Evolutionary conservation across 2,113 vertebrate genomes (phyloP), one percentile per base, ranked within the genome.

Genomic region (Corythaeola cristata): DNA sequence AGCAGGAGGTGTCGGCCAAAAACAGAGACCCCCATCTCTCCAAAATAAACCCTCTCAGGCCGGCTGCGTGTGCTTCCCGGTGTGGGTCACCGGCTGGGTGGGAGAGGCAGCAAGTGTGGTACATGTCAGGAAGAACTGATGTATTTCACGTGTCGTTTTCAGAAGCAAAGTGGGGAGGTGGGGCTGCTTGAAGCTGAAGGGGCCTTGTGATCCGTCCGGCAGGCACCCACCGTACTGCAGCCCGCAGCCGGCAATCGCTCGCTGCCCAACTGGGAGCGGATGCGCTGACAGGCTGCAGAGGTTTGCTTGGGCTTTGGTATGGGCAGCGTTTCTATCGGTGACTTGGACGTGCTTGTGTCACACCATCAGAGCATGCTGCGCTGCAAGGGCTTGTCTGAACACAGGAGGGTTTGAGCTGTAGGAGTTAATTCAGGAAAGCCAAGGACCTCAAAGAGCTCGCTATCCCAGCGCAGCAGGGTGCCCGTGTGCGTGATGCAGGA

Each of bases 31-130:
- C 33, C 33, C 41, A 0, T 24, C 47, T 24, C n/a, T 47, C 24
- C 53, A 4, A 24, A 53, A 16, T 9, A 32, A n/a, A 2, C 16
- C 58, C 11, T 13, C 15, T 72, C 32, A 4, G 49, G 15, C 28
- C 16, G 8, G 45, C 59, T 27, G 45, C 33, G 32, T 0, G 32
- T 0, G n/a, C 12, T 23, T 35, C 52, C 47, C 20, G 0, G 45
- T 4, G 19, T 5, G 7, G 49, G 45, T 5, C 50, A 0, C 11
- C 7, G n/a, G 11, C 35, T 4, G 9, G 15, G 15, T 9, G 23
- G 22, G 50, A 52, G 59, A 35, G 33, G 45, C 77, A 22, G 77
- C 64, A 5, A 32, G 39, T 4, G 0, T 8, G 49, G 19, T 35
- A 15, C 30, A 0, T 24, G 32, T 41, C 10, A 0, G 14, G 23